Conservation (phyloP, 2,888 invertebrate species). For the Orthosia cruda region DNA sequence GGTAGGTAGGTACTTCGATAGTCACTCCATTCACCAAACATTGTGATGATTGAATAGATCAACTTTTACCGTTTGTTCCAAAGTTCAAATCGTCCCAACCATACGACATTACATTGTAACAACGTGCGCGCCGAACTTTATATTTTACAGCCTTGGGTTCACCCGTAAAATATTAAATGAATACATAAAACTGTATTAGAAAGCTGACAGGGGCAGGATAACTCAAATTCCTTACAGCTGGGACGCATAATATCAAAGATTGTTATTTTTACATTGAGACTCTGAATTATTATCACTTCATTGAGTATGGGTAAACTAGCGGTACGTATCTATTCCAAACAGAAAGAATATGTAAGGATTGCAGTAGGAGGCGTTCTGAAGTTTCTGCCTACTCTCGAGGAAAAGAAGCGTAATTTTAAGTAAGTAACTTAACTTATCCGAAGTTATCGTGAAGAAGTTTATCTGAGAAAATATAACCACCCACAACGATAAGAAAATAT, state of each 20-base stretch:
- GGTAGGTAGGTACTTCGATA: neutral
- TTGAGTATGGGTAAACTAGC: neutral
- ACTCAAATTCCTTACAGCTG: conserved; percentile 44
- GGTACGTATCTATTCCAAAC: no score
- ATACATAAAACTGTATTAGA: conserved; percentile 63
- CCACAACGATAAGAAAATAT: neutral
- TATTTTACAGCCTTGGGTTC: conserved; percentile 60
- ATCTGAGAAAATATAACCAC: neutral
- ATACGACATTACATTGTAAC: conserved; percentile 38
- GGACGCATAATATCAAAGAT: conserved; percentile 26
- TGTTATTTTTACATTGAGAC: neutral
- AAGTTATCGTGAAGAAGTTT: neutral
- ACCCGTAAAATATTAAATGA: conserved; percentile 65
- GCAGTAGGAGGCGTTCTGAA: no score
- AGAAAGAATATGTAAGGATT: no score
- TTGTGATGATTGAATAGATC: neutral
- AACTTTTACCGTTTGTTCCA: neutral
- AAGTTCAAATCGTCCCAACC: neutral
- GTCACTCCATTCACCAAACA: no score
- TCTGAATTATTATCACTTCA: conserved; percentile 20
- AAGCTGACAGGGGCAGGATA: conserved; percentile 37
- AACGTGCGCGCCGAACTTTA: conserved; percentile 36
- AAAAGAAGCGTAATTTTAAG: no score
- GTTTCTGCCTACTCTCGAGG: no score
- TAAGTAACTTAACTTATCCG: no score